These are phyloP conservation scores for Cottus gobio DNA, from an alignment of 2,113 vertebrate species.

Conservation along the genomic window DNA sequence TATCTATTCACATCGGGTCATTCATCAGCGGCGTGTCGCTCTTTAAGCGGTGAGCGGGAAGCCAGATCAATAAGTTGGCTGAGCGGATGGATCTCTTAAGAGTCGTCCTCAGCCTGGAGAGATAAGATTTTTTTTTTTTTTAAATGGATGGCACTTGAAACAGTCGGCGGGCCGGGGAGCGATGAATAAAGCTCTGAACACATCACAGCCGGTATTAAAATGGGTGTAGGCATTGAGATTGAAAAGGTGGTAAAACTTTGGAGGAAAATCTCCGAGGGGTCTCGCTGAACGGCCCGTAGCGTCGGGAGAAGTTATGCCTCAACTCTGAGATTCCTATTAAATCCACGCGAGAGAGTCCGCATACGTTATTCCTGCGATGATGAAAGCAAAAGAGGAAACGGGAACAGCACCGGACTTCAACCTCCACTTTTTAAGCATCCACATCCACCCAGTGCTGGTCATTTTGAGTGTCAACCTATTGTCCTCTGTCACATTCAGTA, in stretches of 20 bases:
- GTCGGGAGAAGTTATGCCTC: conserved; percentile 16
- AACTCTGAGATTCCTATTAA: conserved; percentile 34
- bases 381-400: background rate
- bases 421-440: background rate
- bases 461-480: background rate
- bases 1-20: conserved; percentile 57
- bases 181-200: conserved; percentile 48
- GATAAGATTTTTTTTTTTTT: conserved; percentile 40
- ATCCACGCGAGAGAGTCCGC: conserved; percentile 14
- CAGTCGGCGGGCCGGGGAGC: conserved; percentile 24
- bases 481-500: background rate
- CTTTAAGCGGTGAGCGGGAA: conserved; percentile 62
- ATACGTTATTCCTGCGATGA: conserved; percentile 3
- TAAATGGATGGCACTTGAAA: conserved; percentile 57
- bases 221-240: conserved; percentile 31
- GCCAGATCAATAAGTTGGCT: conserved; percentile 68
- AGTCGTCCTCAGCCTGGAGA: conserved; percentile 47
- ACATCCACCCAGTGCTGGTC: background rate
- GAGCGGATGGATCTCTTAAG: conserved; percentile 62
- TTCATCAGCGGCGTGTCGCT: conserved; percentile 63
- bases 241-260: conserved; percentile 26
- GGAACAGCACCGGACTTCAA: background rate
- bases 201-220: conserved; percentile 42
- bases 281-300: background rate
- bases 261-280: background rate